Percentiles rank a stretch among this genome's conserved stretches.
These are phyloP conservation scores for Thumatha senex DNA, from an alignment of 2,888 invertebrate species.

Conservation along the genomic window DNA sequence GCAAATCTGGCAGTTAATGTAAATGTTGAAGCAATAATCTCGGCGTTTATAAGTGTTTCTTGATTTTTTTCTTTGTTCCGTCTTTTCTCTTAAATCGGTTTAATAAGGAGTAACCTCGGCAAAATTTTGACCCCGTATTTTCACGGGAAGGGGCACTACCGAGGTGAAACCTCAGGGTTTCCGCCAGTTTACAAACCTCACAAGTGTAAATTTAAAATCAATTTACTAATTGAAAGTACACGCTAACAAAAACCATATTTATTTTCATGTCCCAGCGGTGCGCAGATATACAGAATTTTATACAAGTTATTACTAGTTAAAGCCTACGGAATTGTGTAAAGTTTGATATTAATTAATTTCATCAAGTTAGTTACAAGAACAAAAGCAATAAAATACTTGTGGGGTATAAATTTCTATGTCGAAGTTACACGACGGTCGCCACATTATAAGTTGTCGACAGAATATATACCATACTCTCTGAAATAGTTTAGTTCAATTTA, in stretches of 20 bases:
- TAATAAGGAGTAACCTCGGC: no score
- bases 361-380: conserved; percentile 35
- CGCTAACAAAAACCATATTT: conserved; percentile 53
- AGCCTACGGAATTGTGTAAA: conserved; percentile 47
- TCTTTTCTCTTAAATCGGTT: no score
- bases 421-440: conserved; percentile 18
- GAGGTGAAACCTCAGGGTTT: no score
- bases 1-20: no score
- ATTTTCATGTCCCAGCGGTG: conserved; percentile 31
- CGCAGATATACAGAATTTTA: conserved; percentile 52
- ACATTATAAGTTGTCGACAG: conserved; percentile 10
- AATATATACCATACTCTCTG: conserved; percentile 7
- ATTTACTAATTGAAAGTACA: conserved; percentile 52
- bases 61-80: no score
- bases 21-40: no score
- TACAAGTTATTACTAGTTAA: conserved; percentile 46
- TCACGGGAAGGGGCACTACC: no score
- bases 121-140: no score
- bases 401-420: conserved; percentile 33
- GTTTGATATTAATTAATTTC: conserved; percentile 58
- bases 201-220: conserved; percentile 48
- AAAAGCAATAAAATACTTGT: conserved; percentile 48
- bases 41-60: no score
- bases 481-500: not conserved
- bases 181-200: no score